Evolutionary conservation across 2,113 vertebrate genomes (phyloP).

Genomic region (Cynocephalus volans): DNA sequence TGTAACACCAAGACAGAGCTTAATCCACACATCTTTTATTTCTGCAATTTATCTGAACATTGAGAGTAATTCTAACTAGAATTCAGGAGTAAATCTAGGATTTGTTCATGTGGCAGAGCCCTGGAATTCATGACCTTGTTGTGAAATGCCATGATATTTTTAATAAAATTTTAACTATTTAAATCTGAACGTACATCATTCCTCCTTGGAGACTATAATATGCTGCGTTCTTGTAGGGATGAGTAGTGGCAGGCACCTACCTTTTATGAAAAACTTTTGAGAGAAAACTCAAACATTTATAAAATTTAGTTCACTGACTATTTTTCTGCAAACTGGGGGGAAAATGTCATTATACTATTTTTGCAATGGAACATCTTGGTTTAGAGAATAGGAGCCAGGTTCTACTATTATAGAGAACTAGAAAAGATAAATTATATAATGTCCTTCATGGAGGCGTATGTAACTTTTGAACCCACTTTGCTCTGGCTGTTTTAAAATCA

Average conservation of each 20-base stretch:
- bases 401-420: not conserved
- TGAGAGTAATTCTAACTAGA: not conserved
- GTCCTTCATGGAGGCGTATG: not conserved
- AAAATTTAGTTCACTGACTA: not conserved
- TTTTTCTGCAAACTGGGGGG: not conserved
- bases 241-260: not conserved
- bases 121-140: not conserved
- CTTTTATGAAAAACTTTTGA: not conserved
- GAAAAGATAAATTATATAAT: not conserved
- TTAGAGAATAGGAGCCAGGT: not conserved
- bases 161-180: not conserved
- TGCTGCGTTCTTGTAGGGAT: accelerated
- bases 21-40: not conserved
- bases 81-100: not conserved
- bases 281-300: not conserved
- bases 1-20: too few species aligned
- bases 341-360: not conserved
- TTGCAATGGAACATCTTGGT: not conserved
- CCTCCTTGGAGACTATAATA: not conserved
- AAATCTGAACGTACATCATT: accelerated
- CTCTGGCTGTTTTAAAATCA: not conserved
- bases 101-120: not conserved
- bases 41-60: not conserved
- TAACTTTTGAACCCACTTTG: not conserved
- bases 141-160: not conserved